Percentiles rank a stretch among this genome's conserved stretches.
phyloP scores from a whole-genome alignment of 2,888 invertebrate genomes.

The Leucoma salicis region DNA sequence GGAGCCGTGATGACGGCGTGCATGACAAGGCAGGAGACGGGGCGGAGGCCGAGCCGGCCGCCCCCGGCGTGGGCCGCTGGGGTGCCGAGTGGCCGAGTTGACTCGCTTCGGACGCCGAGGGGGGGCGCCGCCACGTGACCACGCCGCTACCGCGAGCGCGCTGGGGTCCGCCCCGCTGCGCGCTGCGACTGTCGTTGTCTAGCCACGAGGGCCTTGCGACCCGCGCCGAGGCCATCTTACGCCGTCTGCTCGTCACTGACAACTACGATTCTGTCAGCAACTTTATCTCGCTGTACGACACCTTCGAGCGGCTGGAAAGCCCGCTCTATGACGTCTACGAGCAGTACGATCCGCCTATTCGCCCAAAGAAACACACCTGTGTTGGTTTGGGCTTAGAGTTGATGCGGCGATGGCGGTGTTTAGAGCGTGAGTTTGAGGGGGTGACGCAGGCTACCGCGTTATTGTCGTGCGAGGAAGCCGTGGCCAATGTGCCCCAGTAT shows the following conservation, averaged over 20 bases:
- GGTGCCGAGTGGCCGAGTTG: slow-evolving; percentile 98
- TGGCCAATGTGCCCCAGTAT: slow-evolving; percentile 81
- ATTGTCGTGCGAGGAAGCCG: slow-evolving; percentile 94
- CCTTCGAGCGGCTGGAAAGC: slow-evolving; percentile 81
- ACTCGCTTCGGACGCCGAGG: slow-evolving; percentile 86
- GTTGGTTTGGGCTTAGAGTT: slow-evolving; percentile 91
- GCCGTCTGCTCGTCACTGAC: slow-evolving; percentile 90
- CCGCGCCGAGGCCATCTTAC: slow-evolving; percentile 89
- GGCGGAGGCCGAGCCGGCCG: slow-evolving; percentile 79
- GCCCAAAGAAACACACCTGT: slow-evolving; percentile 91
- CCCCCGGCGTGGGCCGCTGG: slow-evolving; percentile 94
- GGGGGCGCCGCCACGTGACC: slow-evolving; percentile 74
- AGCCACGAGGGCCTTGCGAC: slow-evolving; percentile 91
- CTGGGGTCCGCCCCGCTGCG: slow-evolving; percentile 60
- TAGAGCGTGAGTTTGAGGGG: slow-evolving; percentile 85
- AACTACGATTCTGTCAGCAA: slow-evolving; percentile 95
- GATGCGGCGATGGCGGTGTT: slow-evolving; percentile 83
- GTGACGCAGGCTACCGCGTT: slow-evolving; percentile 83
- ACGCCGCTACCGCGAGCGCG: slow-evolving; percentile 88
- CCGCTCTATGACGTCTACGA: slow-evolving; percentile 88
- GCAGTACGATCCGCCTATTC: slow-evolving; percentile 89
- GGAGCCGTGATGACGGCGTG: slow-evolving; percentile 52
- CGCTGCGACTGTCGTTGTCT: slow-evolving; percentile 52
- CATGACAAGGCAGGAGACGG: slow-evolving; percentile 47
- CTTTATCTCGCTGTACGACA: slow-evolving; percentile 86